phyloP scores from a whole-genome alignment of 1,140 invertebrate genomes.

The Meteorus sp. region DNA sequence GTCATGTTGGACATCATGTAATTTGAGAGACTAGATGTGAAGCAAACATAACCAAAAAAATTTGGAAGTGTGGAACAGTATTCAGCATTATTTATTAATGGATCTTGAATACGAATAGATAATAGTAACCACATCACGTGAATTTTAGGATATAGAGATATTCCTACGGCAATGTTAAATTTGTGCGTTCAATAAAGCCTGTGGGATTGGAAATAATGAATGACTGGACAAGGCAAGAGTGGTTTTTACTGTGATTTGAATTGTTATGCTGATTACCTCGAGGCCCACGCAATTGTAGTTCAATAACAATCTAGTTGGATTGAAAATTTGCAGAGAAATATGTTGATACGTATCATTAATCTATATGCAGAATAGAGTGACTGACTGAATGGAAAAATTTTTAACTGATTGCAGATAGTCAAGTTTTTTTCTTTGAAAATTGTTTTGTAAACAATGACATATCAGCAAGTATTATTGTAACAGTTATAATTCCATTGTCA shows the following conservation, averaged over 20 bases:
- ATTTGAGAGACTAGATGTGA: conserved; percentile 15
- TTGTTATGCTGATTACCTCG: conserved; percentile 6
- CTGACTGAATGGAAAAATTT: no score
- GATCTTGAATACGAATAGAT: background rate
- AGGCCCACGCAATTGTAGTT: background rate
- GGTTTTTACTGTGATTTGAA: conserved; percentile 3
- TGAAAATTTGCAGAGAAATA: no score
- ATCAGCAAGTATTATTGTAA: no score
- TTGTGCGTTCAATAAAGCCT: background rate
- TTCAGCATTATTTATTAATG: background rate
- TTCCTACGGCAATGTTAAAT: background rate
- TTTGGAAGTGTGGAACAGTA: background rate
- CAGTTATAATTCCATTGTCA: background rate
- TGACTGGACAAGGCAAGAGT: conserved; percentile 20
- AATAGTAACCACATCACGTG: background rate
- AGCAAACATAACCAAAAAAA: conserved; percentile 22
- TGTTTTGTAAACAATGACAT: no score
- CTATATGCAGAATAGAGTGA: no score
- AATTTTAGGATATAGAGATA: background rate
- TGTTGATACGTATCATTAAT: no score
- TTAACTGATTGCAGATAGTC: no score
- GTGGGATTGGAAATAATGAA: conserved; percentile 11
- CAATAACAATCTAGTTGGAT: no score
- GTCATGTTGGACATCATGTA: background rate
- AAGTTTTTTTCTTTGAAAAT: no score